Evolutionary conservation across 1,140 invertebrate species (phyloP).

Genomic region (Stegodyphus mimosarum): DNA sequence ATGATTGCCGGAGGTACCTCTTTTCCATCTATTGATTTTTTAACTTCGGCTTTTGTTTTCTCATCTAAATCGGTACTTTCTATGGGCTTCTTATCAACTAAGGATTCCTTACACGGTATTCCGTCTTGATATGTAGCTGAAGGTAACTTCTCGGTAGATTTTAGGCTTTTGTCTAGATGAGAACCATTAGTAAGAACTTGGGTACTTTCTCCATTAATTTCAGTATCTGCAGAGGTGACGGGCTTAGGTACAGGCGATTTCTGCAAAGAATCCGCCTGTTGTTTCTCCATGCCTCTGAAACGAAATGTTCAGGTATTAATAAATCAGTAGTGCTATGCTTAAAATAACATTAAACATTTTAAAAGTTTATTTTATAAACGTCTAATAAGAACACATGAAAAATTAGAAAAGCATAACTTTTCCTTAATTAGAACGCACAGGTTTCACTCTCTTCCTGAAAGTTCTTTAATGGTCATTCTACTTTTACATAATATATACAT

Average conservation of each 20-base stretch:
- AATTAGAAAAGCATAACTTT: too few species aligned
- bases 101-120: not conserved
- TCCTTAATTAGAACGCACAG: too few species aligned
- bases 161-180: not conserved
- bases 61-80: not conserved
- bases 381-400: not conserved
- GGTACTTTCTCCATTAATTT: not conserved
- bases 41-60: not conserved
- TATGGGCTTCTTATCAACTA: not conserved
- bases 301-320: not conserved
- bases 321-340: not conserved
- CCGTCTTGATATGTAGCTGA: slow-evolving; percentile 12
- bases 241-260: slow-evolving; percentile 47
- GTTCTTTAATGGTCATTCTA: too few species aligned
- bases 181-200: not conserved
- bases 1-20: slow-evolving; percentile 41
- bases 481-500: too few species aligned
- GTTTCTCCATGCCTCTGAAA: slow-evolving; percentile 56
- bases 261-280: slow-evolving; percentile 51
- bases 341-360: too few species aligned
- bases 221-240: not conserved
- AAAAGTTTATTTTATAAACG: not conserved
- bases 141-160: not conserved
- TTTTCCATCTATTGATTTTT: not conserved
- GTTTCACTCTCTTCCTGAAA: too few species aligned